A percentile compares a stretch with the other conserved stretches of the same genome.
phyloP scores from a whole-genome alignment of 2,797 vertebrate genomes.

The Peromyscus melanophrys region DNA sequence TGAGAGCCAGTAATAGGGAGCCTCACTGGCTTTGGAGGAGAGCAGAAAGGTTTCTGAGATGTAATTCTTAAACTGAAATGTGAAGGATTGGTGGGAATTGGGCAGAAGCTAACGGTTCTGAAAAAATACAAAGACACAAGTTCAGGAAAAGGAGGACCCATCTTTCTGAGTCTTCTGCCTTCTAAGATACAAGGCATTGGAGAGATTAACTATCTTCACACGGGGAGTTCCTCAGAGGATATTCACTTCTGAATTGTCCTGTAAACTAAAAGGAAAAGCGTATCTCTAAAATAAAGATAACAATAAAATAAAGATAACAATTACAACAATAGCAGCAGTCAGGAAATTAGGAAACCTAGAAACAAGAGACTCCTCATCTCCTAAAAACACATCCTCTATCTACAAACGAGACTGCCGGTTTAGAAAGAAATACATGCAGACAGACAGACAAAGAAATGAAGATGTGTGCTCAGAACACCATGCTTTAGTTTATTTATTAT shows the following conservation, averaged over 20 bases:
- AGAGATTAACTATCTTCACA: neutral
- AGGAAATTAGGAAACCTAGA: slow-evolving; percentile 35
- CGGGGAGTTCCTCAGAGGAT: neutral
- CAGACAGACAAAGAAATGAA: slow-evolving; percentile 16
- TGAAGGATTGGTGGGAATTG: slow-evolving; percentile 17
- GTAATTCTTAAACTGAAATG: slow-evolving; percentile 56
- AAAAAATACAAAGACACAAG: slow-evolving; percentile 30
- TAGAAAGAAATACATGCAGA: neutral
- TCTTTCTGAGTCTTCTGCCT: neutral
- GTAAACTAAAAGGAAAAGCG: neutral
- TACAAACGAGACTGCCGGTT: slow-evolving; percentile 27
- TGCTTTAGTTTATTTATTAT: slow-evolving; percentile 44
- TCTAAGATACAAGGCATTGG: neutral
- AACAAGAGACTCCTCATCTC: neutral
- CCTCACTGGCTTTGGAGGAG: neutral
- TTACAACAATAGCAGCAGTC: neutral
- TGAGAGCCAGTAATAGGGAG: neutral
- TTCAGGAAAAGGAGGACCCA: neutral
- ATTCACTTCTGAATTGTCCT: neutral
- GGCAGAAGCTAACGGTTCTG: neutral
- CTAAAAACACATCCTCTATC: neutral
- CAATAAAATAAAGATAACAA: slow-evolving; percentile 56
- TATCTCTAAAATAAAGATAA: slow-evolving; percentile 53
- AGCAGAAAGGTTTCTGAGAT: neutral
- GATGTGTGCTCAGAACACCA: neutral